Evolutionary conservation across 1,140 invertebrate genomes (phyloP), one percentile per base, ranked within the genome.

Genomic region (Drosophila suzukii): DNA sequence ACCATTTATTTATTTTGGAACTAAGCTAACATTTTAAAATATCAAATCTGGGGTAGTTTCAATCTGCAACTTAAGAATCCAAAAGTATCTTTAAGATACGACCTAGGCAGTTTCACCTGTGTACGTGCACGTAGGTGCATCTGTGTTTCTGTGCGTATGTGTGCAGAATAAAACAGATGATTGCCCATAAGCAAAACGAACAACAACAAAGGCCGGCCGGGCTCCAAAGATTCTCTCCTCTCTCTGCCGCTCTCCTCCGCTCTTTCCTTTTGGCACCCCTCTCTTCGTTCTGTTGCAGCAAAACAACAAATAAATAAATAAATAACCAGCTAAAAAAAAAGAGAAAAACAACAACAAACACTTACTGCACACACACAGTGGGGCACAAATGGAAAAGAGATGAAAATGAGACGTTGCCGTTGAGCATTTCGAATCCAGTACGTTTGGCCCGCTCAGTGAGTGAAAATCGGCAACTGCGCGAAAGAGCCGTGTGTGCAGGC

Each of bases 121-220:
- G 34, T 57, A 39, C 50, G 59, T 81, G 73, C 73, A 72, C 49
- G 47, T 72, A 41, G 34, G 60, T 70, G 68, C 47, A 34, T 41
- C 41, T 73, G 6, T 60, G 44, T 54, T 47, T 49, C 24, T 53
- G 36, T 66, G 53, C 56, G 55, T 68, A 63, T 72, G 65, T 75
- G 82, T 78, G 78, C 82, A 86, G 79, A 86, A 86, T 82, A 79
- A 86, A 86, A 86, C 83, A 86, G 83, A 86, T 86, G 83, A 86
- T 88, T 86, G 83, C 75, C 84, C 84, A 86, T 83, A 86, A 88
- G 79, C 84, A 86, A 79, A 86, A 57, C 79, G 59, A 76, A 60
- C 50, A 71, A 65, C 59, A 61, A 32, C 39, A 77, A 47, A 57
- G 58, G 60, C 78, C 82, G 82, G 82, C 82, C 78, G 82, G 81